phyloP scores from a whole-genome alignment of 2,888 invertebrate species.

The Mystacides longicornis region DNA sequence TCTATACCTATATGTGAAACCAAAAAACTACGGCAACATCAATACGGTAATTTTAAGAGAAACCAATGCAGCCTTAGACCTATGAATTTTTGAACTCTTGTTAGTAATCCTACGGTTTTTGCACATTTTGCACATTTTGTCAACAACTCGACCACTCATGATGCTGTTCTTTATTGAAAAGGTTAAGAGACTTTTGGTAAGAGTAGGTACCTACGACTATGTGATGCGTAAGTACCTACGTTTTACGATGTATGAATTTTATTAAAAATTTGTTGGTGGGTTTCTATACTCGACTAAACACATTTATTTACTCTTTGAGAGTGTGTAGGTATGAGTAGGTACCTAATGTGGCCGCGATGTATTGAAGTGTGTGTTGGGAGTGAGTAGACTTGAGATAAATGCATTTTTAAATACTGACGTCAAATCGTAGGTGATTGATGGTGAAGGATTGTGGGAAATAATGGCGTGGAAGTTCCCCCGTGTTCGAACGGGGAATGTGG shows the following conservation, averaged over 20 bases:
- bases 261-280: not conserved
- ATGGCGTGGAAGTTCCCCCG: not conserved
- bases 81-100: too few species aligned
- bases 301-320: not conserved
- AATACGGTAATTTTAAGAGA: too few species aligned
- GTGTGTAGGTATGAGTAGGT: not conserved
- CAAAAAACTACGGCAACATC: too few species aligned
- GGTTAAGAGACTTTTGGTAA: too few species aligned
- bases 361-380: not conserved
- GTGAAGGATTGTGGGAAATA: constrained; percentile 6
- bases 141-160: too few species aligned
- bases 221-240: too few species aligned
- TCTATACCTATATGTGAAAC: too few species aligned
- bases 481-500: not conserved
- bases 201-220: too few species aligned
- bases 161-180: too few species aligned
- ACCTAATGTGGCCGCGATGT: not conserved
- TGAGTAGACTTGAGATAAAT: constrained; percentile 19
- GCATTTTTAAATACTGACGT: constrained; percentile 21
- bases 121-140: too few species aligned
- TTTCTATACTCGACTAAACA: not conserved
- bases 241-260: not conserved
- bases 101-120: too few species aligned
- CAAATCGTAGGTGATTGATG: constrained; percentile 21
- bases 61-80: too few species aligned